These are phyloP conservation scores for Meriones unguiculatus DNA, from an alignment of 2,113 vertebrate species.

Conservation along the genomic window DNA sequence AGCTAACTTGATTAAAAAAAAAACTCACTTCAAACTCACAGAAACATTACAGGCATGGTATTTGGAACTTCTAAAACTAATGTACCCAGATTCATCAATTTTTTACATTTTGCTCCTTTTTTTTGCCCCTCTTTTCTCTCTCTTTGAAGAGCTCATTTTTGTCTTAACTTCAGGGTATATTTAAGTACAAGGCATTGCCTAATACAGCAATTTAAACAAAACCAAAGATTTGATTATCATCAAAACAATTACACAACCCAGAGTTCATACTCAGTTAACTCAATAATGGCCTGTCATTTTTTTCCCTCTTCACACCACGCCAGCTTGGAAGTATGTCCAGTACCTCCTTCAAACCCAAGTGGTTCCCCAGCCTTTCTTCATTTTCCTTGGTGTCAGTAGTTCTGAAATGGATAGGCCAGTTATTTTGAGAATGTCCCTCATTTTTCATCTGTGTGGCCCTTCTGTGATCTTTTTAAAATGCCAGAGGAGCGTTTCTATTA, in stretches of 20 bases:
- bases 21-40: not conserved
- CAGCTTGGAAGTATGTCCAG: not conserved
- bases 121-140: too few relatives aligned
- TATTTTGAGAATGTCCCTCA: not conserved
- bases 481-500: not conserved
- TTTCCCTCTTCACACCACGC: not conserved
- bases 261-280: not conserved
- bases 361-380: not conserved
- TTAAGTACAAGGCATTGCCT: not conserved
- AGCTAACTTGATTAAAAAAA: constrained; percentile 9
- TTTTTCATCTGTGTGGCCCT: not conserved
- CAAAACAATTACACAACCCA: not conserved
- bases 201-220: not conserved
- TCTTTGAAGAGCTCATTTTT: not conserved
- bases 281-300: not conserved
- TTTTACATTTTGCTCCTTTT: not conserved
- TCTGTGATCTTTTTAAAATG: constrained; percentile 21
- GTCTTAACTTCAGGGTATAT: not conserved
- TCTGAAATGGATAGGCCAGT: not conserved
- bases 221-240: too few relatives aligned
- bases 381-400: not conserved
- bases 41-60: not conserved
- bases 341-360: not conserved
- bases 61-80: constrained; percentile 13
- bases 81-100: not conserved